Conservation (phyloP, 2,888 invertebrate species). For the Brachypterus glaber region DNA sequence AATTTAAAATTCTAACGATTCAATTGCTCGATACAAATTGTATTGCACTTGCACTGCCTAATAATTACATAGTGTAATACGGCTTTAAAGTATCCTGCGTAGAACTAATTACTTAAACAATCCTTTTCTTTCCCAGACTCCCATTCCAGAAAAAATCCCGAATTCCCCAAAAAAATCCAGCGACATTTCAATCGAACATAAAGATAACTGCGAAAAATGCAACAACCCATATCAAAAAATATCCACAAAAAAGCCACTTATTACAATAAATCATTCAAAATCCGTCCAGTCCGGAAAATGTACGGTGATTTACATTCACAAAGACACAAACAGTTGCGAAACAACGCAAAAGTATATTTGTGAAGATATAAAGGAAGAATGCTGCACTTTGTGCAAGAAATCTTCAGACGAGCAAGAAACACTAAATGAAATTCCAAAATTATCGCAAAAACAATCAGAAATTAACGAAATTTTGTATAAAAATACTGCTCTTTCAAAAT, state of each 20-base stretch:
- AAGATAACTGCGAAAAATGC: not conserved
- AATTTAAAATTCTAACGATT: too few relatives aligned
- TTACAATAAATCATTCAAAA: slow-evolving; percentile 25
- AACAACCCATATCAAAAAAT: slow-evolving; percentile 6
- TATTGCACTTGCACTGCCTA: too few relatives aligned
- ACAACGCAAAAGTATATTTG: too few relatives aligned
- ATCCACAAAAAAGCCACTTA: slow-evolving; percentile 17
- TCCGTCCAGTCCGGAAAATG: slow-evolving; percentile 18
- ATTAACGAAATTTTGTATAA: too few relatives aligned
- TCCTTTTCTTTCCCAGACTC: slow-evolving; percentile 21
- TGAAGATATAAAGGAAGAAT: not conserved
- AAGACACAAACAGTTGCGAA: slow-evolving; percentile 8
- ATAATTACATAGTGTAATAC: too few relatives aligned
- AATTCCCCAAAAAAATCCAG: slow-evolving; percentile 13
- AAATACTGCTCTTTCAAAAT: not conserved
- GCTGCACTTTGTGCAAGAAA: slow-evolving; percentile 12
- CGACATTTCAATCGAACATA: too few relatives aligned
- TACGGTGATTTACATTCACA: slow-evolving; percentile 22
- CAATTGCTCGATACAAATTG: too few relatives aligned
- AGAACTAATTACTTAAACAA: too few relatives aligned
- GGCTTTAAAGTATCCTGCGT: too few relatives aligned
- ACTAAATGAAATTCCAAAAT: slow-evolving; percentile 18
- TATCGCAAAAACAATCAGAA: slow-evolving; percentile 4
- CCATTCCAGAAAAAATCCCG: slow-evolving; percentile 21
- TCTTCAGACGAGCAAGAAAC: slow-evolving; percentile 18